Evolutionary conservation across 2,888 invertebrate species (phyloP).

Genomic region (Pollenia labialis): DNA sequence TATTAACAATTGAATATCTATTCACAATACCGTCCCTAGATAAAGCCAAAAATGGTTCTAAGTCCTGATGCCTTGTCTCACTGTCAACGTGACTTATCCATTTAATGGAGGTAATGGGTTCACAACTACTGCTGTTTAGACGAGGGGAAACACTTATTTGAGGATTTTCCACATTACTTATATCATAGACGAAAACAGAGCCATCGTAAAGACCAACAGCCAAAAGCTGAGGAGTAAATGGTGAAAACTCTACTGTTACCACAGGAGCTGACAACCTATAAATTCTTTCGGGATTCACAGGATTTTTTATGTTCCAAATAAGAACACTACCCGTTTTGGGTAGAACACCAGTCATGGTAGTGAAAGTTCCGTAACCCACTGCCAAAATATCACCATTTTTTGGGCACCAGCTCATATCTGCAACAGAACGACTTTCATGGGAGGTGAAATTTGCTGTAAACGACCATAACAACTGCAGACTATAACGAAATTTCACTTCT

Average conservation of each 20-base stretch:
- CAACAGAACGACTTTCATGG: conserved; percentile 84
- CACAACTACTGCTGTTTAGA: conserved; percentile 86
- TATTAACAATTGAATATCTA: conserved; percentile 86
- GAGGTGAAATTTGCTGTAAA: conserved; percentile 85
- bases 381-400: conserved; percentile 89
- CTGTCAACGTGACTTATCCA: conserved; percentile 85
- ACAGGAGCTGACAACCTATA: conserved; percentile 88
- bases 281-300: conserved; percentile 89
- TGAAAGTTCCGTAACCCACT: conserved; percentile 89
- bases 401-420: conserved; percentile 88
- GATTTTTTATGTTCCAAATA: conserved; percentile 93
- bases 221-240: conserved; percentile 88
- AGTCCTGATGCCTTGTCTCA: conserved; percentile 79
- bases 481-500: conserved; percentile 88
- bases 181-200: conserved; percentile 88
- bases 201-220: conserved; percentile 92
- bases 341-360: conserved; percentile 81
- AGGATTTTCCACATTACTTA: conserved; percentile 86
- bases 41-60: conserved; percentile 86
- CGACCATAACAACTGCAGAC: conserved; percentile 88
- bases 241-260: conserved; percentile 89
- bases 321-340: conserved; percentile 87
- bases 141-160: conserved; percentile 86
- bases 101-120: conserved; percentile 88
- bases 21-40: conserved; percentile 87